phyloP scores from a whole-genome alignment of 2,888 invertebrate genomes.

The Zaprionus lineosus region DNA sequence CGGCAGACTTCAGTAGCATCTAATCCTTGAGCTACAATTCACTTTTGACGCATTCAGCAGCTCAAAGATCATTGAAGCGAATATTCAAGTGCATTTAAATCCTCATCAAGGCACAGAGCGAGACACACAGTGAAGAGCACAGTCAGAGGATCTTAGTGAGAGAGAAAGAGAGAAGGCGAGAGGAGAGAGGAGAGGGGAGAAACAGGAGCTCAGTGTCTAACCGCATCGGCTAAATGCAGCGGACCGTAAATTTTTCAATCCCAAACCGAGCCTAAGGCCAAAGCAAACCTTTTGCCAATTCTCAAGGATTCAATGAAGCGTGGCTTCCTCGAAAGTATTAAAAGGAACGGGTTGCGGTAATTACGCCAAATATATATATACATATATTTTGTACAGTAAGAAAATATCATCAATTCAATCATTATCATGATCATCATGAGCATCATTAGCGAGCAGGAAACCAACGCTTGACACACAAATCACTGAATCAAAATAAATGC shows the following conservation, averaged over 20 bases:
- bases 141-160: too few relatives aligned
- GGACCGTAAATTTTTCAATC: slow-evolving; percentile 60
- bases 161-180: background rate
- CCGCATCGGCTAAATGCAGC: slow-evolving; percentile 69
- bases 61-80: slow-evolving; percentile 51
- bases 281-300: slow-evolving; percentile 46
- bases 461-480: slow-evolving; percentile 67
- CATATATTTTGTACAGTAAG: slow-evolving; percentile 51
- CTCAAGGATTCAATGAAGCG: slow-evolving; percentile 52
- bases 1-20: slow-evolving; percentile 67
- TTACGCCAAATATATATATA: slow-evolving; percentile 60
- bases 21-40: slow-evolving; percentile 75
- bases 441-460: slow-evolving; percentile 52
- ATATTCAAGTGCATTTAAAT: slow-evolving; percentile 75
- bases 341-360: slow-evolving; percentile 56
- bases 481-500: slow-evolving; percentile 31
- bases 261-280: slow-evolving; percentile 8
- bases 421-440: slow-evolving; percentile 19
- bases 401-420: slow-evolving; percentile 25
- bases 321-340: slow-evolving; percentile 19
- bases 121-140: too few relatives aligned
- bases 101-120: slow-evolving; percentile 28
- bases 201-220: slow-evolving; percentile 55
- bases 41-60: slow-evolving; percentile 71
- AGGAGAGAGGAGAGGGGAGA: slow-evolving; percentile 6